Evolutionary conservation across 1,140 invertebrate genomes (phyloP), one percentile per base, ranked within the genome.

Genomic region (Lethrus apterus): DNA sequence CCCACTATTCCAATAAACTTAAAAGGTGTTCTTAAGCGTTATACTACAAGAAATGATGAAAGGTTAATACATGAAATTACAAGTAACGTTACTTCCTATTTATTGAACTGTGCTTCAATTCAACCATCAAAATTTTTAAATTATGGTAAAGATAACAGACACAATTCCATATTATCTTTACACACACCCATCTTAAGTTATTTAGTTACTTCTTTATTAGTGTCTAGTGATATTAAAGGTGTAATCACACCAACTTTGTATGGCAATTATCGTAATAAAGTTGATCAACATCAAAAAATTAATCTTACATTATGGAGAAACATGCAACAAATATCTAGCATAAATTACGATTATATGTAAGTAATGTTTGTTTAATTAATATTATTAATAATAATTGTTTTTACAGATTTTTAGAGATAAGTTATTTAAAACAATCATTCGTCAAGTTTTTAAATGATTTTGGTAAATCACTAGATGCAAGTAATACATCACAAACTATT

Each of bases 241-340:
- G 34, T 21, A 7, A 50, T 13, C 3, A 33, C 31, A 11, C 13
- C 11, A 14, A 46, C 48, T 5, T 53, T 50, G 14, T 52, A 62
- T 9, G 54, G 52, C 1, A 59, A 58, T 43, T 63, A 58, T 34
- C 47, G 51, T 29, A 50, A 60, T 19, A 24, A 52, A 11, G 33
- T 53, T 19, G 43, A 51, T n/a, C 51, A 58, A 46, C 54, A 54
- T 33, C 19, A 48, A 15, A 55, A 35, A 38, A 32, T 66, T n/a
- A 56, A 46, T 46, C 10, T 41, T 9, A 41, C 51, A 9, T 40
- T 66, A 20, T 66, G 64, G 64, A 51, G 44, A 18, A 63, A 66
- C 52, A 46, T 59, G 21, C 40, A 50, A 21, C 55, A 56, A 13
- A 24, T 63, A n/a, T 55, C 57, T 4, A 30, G 46, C n/a, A 29